A percentile compares a stretch with the other conserved stretches of the same genome.
phyloP scores from a whole-genome alignment of 2,797 vertebrate species.

The Coilia nasus region DNA sequence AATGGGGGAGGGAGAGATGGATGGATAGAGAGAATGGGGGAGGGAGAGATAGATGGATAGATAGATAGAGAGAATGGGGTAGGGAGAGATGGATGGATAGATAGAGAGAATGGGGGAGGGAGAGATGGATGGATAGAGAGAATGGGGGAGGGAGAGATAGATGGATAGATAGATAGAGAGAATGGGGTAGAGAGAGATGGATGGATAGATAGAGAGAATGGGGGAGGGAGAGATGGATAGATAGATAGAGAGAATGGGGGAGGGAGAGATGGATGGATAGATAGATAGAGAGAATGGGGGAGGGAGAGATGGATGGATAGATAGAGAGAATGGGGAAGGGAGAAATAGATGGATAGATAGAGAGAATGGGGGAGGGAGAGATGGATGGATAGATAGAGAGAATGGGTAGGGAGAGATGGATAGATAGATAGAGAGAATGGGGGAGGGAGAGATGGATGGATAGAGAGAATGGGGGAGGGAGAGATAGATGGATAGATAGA shows the following conservation, averaged over 20 bases:
- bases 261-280: constrained; percentile 3
- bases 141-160: constrained; percentile 32
- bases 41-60: constrained; percentile 19
- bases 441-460: not conserved
- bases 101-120: too few relatives aligned
- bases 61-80: too few relatives aligned
- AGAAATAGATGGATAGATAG: too few relatives aligned
- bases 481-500: not conserved
- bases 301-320: too few relatives aligned
- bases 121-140: not conserved
- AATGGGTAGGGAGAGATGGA: too few relatives aligned
- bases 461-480: constrained; percentile 28
- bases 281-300: too few relatives aligned
- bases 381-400: not conserved
- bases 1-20: not conserved
- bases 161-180: too few relatives aligned
- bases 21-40: constrained; percentile 8
- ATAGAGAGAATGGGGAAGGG: not conserved
- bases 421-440: too few relatives aligned
- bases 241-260: too few relatives aligned
- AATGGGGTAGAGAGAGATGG: too few relatives aligned
- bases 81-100: too few relatives aligned
- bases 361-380: constrained; percentile 41
- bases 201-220: not conserved
- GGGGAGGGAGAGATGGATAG: not conserved